Evolutionary conservation across 2,113 vertebrate genomes (phyloP).

Genomic region (Isichthys henryi): DNA sequence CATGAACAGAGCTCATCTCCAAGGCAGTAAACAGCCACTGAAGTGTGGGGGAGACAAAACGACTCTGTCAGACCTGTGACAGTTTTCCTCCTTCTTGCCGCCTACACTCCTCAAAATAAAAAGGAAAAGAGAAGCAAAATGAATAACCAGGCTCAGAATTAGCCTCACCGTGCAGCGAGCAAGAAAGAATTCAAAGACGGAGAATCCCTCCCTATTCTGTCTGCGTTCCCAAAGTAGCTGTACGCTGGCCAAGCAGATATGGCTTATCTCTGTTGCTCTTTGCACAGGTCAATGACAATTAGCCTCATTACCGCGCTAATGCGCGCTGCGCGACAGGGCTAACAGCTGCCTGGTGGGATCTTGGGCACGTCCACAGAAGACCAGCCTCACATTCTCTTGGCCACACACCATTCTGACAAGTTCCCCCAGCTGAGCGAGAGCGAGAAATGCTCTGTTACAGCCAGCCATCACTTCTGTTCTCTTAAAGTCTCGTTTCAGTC

Average conservation of each 20-base stretch:
- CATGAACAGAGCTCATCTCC: constrained; percentile 1
- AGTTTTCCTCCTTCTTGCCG: not conserved
- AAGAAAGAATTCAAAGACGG: not conserved
- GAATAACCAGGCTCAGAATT: not conserved
- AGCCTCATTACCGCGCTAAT: not conserved
- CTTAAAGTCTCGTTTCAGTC: not conserved
- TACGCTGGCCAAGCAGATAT: not conserved
- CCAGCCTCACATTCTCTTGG: not conserved
- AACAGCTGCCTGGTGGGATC: not conserved
- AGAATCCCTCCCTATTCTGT: not conserved
- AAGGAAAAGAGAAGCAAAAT: not conserved
- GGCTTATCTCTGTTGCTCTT: not conserved
- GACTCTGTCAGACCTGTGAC: not conserved
- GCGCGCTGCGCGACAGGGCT: not conserved
- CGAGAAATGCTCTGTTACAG: not conserved
- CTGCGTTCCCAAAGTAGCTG: not conserved
- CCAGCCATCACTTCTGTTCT: not conserved
- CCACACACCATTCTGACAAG: not conserved
- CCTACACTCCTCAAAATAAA: not conserved
- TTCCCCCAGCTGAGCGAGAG: not conserved
- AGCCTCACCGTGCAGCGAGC: not conserved
- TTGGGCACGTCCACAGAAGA: not conserved
- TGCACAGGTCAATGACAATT: not conserved
- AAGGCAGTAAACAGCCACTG: not conserved
- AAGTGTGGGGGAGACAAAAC: not conserved